A percentile compares a stretch with the other conserved stretches of the same genome.
These are phyloP conservation scores for Choloepus hoffmanni DNA, from an alignment of 2,113 vertebrate genomes.

Conservation along the genomic window DNA sequence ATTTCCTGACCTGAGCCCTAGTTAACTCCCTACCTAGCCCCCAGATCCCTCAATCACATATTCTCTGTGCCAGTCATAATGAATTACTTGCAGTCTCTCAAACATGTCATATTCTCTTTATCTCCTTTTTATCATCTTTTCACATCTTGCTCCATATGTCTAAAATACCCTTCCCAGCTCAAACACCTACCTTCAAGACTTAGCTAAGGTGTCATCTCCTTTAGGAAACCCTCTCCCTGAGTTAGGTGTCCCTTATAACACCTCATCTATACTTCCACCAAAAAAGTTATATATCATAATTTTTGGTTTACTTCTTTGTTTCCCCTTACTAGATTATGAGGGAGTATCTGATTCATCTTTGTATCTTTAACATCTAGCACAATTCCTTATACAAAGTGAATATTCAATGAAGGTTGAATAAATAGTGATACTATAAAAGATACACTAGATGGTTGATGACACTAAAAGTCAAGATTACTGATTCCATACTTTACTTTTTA, in stretches of 20 bases:
- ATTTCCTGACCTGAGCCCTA: neutral
- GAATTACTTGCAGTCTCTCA: neutral
- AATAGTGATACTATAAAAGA: neutral
- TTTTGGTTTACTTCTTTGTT: neutral
- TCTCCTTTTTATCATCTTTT: neutral
- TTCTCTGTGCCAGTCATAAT: neutral
- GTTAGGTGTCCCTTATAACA: neutral
- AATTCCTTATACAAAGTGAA: neutral
- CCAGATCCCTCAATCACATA: neutral
- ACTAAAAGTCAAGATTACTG: neutral
- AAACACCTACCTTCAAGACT: neutral
- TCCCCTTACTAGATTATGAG: neutral
- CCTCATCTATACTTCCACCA: neutral
- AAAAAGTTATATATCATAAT: neutral
- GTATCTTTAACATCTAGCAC: neutral
- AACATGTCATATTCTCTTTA: neutral
- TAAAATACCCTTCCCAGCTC: neutral
- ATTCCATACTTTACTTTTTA: neutral
- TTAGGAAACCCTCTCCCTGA: neutral
- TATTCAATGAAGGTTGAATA: neutral
- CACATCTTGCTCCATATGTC: neutral
- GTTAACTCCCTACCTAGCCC: neutral
- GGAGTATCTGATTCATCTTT: neutral
- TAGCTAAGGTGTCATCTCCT: neutral
- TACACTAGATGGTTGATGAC: neutral